Base-by-base conservation (phyloP, 2,888 invertebrate genomes). In the Tenthredo notha region DNA sequence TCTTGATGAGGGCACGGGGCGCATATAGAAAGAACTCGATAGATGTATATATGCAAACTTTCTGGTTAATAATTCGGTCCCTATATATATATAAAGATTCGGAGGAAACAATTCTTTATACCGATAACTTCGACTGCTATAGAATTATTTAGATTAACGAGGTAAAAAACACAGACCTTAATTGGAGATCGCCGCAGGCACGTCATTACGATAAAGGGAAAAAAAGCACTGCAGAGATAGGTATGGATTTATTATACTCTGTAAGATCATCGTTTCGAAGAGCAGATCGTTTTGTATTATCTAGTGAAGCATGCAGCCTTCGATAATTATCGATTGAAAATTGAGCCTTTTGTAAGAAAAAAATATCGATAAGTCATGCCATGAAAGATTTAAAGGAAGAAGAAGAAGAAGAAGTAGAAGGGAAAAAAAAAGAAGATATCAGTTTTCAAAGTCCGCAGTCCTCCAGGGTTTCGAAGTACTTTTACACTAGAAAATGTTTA, bases 61-160 rank as follows among this genome's bases (percentile, higher is more conserved):
- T 18, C 67, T 7, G 33, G 18, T 15, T 25, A 6, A 33, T 33
- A 33, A 67, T 67, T 67, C 18, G 67, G 6, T 21, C 25, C 4
- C 67, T 29, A 7, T 67, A 18, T 3, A 12, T 67, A n/a, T 29
- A 7, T 33, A 6, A 1, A 12, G 33, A n/a, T n/a, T 54, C 54
- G n/a, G 7, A 54, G n/a, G n/a, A 54, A 54, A 54, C 33, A 6
- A 33, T 4, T 7, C 12, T 7, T 18, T 29, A 1, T 6, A 12
- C 1, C 61, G 25, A 61, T 54, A 10, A 61, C 61, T 9, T 12
- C 33, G 29, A 67, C 33, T 29, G 33, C 33, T 67, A 33, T 40
- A 74, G 72, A 74, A 77, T 54, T 77, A 77, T 54, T 50, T 15
- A 77, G 21, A 77, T 77, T 77, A 54, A 77, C 54, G 77, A 77